Conservation (phyloP, 64 coral and sea anemone species). For the Platygyra sinensis region DNA sequence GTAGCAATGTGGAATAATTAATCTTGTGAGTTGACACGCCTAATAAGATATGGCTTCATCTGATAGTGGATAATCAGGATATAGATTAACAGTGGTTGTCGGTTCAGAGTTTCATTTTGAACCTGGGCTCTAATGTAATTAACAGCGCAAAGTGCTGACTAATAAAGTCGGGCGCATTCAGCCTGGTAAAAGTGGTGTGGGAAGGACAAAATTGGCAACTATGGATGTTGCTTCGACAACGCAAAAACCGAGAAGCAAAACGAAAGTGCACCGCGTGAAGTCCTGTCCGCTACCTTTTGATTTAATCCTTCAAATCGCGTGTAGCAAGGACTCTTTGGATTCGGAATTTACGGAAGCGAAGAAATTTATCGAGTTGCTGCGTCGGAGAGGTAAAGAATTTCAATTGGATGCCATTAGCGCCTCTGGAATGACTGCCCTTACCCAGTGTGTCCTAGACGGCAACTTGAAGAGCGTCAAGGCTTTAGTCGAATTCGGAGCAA, state of each 20-base stretch:
- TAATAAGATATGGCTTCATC: too few relatives aligned
- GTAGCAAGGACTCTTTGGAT: slow-evolving; percentile 33
- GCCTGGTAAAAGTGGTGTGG: not conserved
- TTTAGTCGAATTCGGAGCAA: slow-evolving; percentile 61
- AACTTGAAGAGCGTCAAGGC: slow-evolving; percentile 50
- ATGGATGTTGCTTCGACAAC: slow-evolving; percentile 1
- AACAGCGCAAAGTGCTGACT: too few relatives aligned
- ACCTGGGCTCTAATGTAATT: too few relatives aligned
- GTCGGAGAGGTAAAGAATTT: slow-evolving; percentile 16
- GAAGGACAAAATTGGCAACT: not conserved
- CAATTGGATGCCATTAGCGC: slow-evolving; percentile 58
- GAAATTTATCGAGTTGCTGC: slow-evolving; percentile 12
- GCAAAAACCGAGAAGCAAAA: not conserved
- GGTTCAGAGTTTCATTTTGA: too few relatives aligned
- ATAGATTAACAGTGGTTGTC: too few relatives aligned
- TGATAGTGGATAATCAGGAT: too few relatives aligned
- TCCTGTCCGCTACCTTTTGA: slow-evolving; percentile 67
- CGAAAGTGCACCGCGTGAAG: not conserved
- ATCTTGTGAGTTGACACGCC: too few relatives aligned
- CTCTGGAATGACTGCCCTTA: slow-evolving; percentile 69
- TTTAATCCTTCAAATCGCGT: slow-evolving; percentile 54
- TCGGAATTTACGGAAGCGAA: slow-evolving; percentile 45
- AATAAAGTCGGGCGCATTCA: too few relatives aligned
- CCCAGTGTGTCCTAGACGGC: slow-evolving; percentile 65
- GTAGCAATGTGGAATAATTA: too few relatives aligned